A percentile compares a stretch with the other conserved stretches of the same genome.
Evolutionary conservation across 2,797 vertebrate species (phyloP).

Genomic region (Cottoperca gobio): DNA sequence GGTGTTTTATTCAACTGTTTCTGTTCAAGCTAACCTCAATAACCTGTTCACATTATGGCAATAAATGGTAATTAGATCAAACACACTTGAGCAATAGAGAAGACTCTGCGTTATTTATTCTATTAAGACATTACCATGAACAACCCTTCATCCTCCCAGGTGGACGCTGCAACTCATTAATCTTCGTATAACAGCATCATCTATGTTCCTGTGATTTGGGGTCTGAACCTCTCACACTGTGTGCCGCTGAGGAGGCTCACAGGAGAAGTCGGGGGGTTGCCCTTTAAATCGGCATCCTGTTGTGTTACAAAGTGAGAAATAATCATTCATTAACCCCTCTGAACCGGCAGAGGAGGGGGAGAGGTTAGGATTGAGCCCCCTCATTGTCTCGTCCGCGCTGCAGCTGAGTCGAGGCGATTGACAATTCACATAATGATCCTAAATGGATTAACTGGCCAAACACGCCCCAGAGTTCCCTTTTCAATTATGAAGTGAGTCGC

Average conservation of each 20-base stretch:
- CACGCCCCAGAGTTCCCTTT: slow-evolving; percentile 81
- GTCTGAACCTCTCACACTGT: slow-evolving; percentile 21
- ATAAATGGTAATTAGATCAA: slow-evolving; percentile 8
- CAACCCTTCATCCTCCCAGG: slow-evolving; percentile 3
- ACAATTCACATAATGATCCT: slow-evolving; percentile 86
- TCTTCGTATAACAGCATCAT: slow-evolving; percentile 46
- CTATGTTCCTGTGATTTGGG: slow-evolving; percentile 35
- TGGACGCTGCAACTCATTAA: slow-evolving; percentile 34
- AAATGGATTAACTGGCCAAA: slow-evolving; percentile 87
- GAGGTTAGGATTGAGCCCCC: slow-evolving; percentile 42
- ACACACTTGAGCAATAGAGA: background rate
- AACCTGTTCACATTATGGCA: background rate
- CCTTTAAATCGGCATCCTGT: slow-evolving; percentile 79
- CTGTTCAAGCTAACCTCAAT: background rate
- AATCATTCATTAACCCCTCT: slow-evolving; percentile 89
- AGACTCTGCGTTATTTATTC: slow-evolving; percentile 10
- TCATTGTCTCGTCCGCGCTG: slow-evolving; percentile 68
- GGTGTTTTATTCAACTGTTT: background rate
- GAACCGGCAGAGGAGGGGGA: slow-evolving; percentile 55
- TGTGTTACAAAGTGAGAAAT: slow-evolving; percentile 88
- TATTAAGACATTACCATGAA: background rate
- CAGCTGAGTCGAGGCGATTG: slow-evolving; percentile 85
- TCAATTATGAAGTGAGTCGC: slow-evolving; percentile 84
- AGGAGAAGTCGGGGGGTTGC: slow-evolving; percentile 17
- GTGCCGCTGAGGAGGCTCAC: slow-evolving; percentile 44